Base-by-base conservation (phyloP, 2,797 vertebrate species). In the Mormyrus proboscirostris region DNA sequence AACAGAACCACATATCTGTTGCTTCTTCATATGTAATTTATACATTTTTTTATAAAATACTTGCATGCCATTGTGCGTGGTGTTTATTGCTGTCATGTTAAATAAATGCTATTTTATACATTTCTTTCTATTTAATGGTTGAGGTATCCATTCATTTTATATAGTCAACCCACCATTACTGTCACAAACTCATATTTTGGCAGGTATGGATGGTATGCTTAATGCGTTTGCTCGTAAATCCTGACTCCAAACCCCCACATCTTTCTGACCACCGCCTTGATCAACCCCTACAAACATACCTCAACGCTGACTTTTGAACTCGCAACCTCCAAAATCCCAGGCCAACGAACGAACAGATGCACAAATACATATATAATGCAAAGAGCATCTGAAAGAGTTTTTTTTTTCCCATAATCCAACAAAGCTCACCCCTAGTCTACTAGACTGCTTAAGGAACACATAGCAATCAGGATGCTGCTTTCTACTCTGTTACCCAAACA, bases 381-480 rank as follows among this genome's bases (percentile, higher is more conserved):
- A 92, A 92, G 93, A 93, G 93, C 90, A 93, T 92, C 88, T 93
- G 92, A 50, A 59, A 47, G 90, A 92, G 95, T 93, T 90, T 95
- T 19, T 96, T 94, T 96, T 94, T 94, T 95, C 91, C 94, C 95
- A 91, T 95, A 95, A 95, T 96, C 93, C 73, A 89, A 73, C 89
- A 73, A 65, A 69, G 25, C 41, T n/a, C 41, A 2, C 41, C 53
- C 22, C 41, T 7, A 84, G 79, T n/a, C 38, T 41, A 73, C 73
- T 25, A 8, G 55, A 55, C 44, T 69, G 57, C 55, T 85, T 87
- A 8, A 69, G 82, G 84, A 41, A 65, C 82, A 51, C 41, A 62
- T 25, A 73, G 82, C 33, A 29, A 86, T 38, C 47, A 73, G 89
- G 16, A 91, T 92, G 91, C 92, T 94, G 93, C 94, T 93, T 94